Base-by-base conservation (phyloP, 1,140 invertebrate species). In the Drosophila willistoni region DNA sequence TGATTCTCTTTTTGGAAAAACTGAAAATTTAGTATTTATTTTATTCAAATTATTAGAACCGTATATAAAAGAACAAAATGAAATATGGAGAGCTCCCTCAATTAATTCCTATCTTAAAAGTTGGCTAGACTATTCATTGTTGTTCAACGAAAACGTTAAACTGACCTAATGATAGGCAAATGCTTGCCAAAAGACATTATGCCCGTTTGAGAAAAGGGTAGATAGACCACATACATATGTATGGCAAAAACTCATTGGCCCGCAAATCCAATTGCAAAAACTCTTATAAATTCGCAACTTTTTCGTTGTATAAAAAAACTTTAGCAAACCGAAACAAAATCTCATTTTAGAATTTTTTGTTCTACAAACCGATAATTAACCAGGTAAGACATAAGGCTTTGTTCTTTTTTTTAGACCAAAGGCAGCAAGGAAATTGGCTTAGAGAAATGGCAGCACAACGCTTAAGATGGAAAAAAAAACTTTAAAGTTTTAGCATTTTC, bases 221-320 rank as follows among this genome's bases (percentile, higher is more conserved):
- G 10, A 19, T 19, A 51, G 17, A 22, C 17, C 17, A 51, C 44
- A 51, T 17, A 47, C 44, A 51, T 12, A 51, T 22, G 17, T 51
- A 51, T 51, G 44, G 44, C 17, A 51, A 51, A 51, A 51, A 51
- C n/a, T 10, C 44, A 51, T 51, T 51, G 17, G 44, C 44, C 44
- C 44, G 44, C 19, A 51, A 51, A 51, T 51, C 44, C 44, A 51
- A 51, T 51, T 51, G 44, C 17, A 51, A 51, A 51, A 51, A 51
- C 17, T 51, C 17, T 22, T 51, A 22, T 9, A 19, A 51, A 47
- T 47, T 47, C 44, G 14, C 17, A 47, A 51, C 44, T 51, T 51
- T 51, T 7, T 51, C 17, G 9, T 51, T 51, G 44, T 51, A 12
- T 51, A 1, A 7, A 12, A 12, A 47, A 51, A 51, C 44, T 51